Evolutionary conservation across 2,113 vertebrate species (phyloP).

Genomic region (Calidris pugnax): DNA sequence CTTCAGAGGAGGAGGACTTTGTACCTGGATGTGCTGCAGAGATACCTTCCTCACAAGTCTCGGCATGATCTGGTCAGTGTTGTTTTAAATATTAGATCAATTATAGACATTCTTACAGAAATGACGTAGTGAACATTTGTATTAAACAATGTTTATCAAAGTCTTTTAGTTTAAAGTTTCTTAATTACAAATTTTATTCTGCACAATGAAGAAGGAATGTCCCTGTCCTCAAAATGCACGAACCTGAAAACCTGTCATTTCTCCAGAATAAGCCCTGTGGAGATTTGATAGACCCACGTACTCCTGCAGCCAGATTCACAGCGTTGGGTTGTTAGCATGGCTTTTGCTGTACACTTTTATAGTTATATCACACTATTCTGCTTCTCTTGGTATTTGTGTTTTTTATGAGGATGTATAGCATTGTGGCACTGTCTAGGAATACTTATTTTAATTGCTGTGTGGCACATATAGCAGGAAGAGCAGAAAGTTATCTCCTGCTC

Average conservation of each 20-base stretch:
- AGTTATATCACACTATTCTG: not conserved
- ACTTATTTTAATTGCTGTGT: conserved; percentile 18
- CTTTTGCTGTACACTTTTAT: not conserved
- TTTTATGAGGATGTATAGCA: not conserved
- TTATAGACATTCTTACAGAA: not conserved
- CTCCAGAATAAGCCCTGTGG: not conserved
- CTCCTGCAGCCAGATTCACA: not conserved
- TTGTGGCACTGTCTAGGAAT: not conserved
- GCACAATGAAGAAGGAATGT: not conserved
- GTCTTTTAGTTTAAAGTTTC: not conserved
- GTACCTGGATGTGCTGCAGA: conserved; percentile 86
- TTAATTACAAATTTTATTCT: not conserved
- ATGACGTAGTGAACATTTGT: not conserved
- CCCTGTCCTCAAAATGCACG: not conserved
- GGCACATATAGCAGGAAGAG: not conserved
- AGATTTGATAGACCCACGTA: not conserved
- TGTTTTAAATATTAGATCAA: not conserved
- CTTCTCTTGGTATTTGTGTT: not conserved
- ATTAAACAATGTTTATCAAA: not conserved
- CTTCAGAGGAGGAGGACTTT: conserved; percentile 79
- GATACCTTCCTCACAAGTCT: conserved; percentile 82
- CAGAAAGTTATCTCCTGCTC: not conserved
- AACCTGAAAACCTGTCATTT: not conserved
- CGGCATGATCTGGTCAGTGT: conserved; percentile 86
- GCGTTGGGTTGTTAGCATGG: not conserved